Conservation (phyloP, 1,140 invertebrate species). For the Drusus annulatus region DNA sequence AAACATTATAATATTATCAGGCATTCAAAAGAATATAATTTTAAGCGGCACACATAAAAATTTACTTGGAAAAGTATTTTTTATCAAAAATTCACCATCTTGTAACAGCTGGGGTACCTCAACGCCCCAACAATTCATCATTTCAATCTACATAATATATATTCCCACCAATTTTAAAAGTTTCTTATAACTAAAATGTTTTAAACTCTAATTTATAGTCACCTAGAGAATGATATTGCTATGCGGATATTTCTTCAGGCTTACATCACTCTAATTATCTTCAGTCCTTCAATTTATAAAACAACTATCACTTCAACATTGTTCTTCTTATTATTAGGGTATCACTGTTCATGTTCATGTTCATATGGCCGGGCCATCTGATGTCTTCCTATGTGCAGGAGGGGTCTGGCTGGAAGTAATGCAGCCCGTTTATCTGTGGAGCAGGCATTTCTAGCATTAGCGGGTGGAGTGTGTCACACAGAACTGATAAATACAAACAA, state of each 20-base stretch:
- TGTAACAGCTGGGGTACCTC: slow-evolving; percentile 11
- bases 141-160: slow-evolving; percentile 18
- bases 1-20: slow-evolving; percentile 15
- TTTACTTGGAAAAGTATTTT: slow-evolving; percentile 28
- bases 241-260: slow-evolving; percentile 56
- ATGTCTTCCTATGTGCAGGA: slow-evolving; percentile 65
- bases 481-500: too few species aligned
- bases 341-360: slow-evolving; percentile 32
- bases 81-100: slow-evolving; percentile 42
- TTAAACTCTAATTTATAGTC: slow-evolving; percentile 49
- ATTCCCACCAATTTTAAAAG: slow-evolving; percentile 41
- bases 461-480: too few species aligned
- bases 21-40: slow-evolving; percentile 36
- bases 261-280: slow-evolving; percentile 50
- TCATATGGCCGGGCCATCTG: slow-evolving; percentile 12
- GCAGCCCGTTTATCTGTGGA: slow-evolving; percentile 79
- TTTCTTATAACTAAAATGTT: slow-evolving; percentile 22
- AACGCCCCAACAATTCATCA: neutral
- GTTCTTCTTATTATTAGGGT: slow-evolving; percentile 27
- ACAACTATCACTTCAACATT: slow-evolving; percentile 36
- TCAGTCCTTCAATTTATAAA: slow-evolving; percentile 36
- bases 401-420: slow-evolving; percentile 80
- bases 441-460: too few species aligned
- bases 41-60: slow-evolving; percentile 44
- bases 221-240: slow-evolving; percentile 59